phyloP scores from a whole-genome alignment of 2,797 vertebrate species.

The Rhinoraja longicauda region DNA sequence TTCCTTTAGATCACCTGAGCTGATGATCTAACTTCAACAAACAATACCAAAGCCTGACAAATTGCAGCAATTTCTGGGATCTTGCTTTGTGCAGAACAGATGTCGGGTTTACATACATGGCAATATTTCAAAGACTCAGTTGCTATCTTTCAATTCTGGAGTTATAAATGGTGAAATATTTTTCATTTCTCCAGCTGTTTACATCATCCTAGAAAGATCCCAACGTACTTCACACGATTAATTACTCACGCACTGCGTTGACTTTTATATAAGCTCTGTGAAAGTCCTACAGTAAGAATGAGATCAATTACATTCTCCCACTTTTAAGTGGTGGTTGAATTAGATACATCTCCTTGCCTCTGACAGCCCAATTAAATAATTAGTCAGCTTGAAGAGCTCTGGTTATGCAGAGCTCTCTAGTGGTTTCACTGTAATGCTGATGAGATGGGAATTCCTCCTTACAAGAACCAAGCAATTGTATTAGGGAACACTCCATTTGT shows the following conservation, averaged over 20 bases:
- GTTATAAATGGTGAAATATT: background rate
- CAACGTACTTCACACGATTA: conserved; percentile 8
- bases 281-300: conserved; percentile 19
- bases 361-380: conserved; percentile 35
- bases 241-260: background rate
- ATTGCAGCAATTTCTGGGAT: background rate
- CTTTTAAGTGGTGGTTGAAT: conserved; percentile 20
- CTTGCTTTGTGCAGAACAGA: background rate
- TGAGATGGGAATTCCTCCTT: background rate
- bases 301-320: conserved; percentile 14
- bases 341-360: background rate
- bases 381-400: conserved; percentile 26
- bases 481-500: too few species aligned
- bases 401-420: background rate
- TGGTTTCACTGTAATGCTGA: background rate
- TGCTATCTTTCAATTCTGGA: background rate
- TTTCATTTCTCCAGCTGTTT: background rate
- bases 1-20: background rate
- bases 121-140: background rate
- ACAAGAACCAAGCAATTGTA: background rate
- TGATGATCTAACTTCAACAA: background rate
- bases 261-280: conserved; percentile 3
- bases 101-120: background rate
- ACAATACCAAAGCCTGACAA: background rate
- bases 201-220: background rate